Evolutionary conservation across 1,140 invertebrate species (phyloP).

Genomic region (Olivierus martensii): DNA sequence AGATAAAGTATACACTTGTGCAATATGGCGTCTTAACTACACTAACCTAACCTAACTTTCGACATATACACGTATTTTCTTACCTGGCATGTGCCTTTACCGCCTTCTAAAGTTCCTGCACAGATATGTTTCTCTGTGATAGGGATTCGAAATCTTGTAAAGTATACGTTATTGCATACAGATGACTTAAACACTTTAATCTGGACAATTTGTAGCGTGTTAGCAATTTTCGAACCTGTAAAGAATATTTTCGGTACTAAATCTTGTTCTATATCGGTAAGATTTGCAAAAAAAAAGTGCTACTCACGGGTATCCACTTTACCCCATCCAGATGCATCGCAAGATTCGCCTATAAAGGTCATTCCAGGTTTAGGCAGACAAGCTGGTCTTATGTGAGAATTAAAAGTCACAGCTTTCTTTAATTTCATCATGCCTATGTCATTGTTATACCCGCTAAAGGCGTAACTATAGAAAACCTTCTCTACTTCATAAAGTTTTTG

Average conservation of each 20-base stretch:
- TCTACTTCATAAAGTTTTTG: conserved; percentile 50
- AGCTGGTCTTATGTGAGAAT: conserved; percentile 18
- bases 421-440: conserved; percentile 62
- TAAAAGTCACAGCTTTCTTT: conserved; percentile 42
- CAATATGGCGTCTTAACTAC: too few relatives aligned
- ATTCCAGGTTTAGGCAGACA: conserved; percentile 36
- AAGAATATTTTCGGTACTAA: too few relatives aligned
- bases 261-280: too few relatives aligned
- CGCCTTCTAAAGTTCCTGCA: conserved; percentile 15
- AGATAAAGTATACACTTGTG: too few relatives aligned
- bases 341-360: conserved; percentile 26
- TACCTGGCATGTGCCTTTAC: conserved; percentile 17
- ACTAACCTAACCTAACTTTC: too few relatives aligned
- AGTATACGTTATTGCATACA: conserved; percentile 23
- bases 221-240: conserved; percentile 20
- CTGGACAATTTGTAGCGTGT: conserved; percentile 40
- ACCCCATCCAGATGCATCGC: conserved; percentile 63
- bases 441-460: conserved; percentile 23
- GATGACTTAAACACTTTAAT: conserved; percentile 44
- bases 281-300: too few relatives aligned
- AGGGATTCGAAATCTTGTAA: conserved; percentile 8
- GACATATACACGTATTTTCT: too few relatives aligned
- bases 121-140: conserved; percentile 15
- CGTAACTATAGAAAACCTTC: conserved; percentile 19
- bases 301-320: conserved; percentile 23